A percentile compares a stretch with the other conserved stretches of the same genome.
phyloP scores from a whole-genome alignment of 2,888 invertebrate genomes.

The Cacoxenus indagator region DNA sequence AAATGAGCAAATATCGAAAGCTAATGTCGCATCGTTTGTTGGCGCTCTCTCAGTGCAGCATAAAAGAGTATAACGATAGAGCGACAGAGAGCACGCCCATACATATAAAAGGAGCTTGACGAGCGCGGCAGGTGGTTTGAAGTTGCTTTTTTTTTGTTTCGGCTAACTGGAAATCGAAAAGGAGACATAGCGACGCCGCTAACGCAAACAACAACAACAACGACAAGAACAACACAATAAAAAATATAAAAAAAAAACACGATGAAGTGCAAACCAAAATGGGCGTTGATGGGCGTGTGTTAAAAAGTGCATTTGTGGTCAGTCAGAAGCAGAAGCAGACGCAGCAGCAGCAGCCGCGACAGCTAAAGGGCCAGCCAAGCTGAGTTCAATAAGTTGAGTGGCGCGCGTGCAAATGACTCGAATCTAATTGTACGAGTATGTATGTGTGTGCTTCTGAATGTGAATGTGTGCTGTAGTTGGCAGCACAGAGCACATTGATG shows the following conservation, averaged over 20 bases:
- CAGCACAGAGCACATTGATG: too few relatives aligned
- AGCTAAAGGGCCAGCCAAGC: not conserved
- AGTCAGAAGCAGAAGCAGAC: not conserved
- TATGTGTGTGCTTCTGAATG: not conserved
- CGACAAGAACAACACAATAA: slow-evolving; percentile 18
- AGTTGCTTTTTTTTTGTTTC: too few relatives aligned
- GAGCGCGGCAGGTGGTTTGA: slow-evolving; percentile 22
- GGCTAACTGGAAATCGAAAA: too few relatives aligned
- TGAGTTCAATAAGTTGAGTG: not conserved
- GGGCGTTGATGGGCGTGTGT: not conserved
- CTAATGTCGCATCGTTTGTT: too few relatives aligned
- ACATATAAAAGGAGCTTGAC: not conserved
- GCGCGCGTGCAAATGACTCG: not conserved
- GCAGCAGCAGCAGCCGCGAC: not conserved
- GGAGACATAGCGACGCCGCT: slow-evolving; percentile 38
- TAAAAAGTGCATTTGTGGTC: too few relatives aligned
- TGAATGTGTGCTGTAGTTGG: not conserved
- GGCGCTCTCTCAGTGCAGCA: not conserved
- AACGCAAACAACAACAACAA: slow-evolving; percentile 19
- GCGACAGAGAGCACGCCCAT: not conserved
- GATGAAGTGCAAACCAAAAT: not conserved
- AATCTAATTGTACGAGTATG: not conserved
- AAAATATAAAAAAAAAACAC: not conserved
- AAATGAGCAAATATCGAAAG: not conserved
- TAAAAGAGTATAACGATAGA: not conserved